phyloP scores from a whole-genome alignment of 2,797 vertebrate genomes.

The Anisognathus igniventris region DNA sequence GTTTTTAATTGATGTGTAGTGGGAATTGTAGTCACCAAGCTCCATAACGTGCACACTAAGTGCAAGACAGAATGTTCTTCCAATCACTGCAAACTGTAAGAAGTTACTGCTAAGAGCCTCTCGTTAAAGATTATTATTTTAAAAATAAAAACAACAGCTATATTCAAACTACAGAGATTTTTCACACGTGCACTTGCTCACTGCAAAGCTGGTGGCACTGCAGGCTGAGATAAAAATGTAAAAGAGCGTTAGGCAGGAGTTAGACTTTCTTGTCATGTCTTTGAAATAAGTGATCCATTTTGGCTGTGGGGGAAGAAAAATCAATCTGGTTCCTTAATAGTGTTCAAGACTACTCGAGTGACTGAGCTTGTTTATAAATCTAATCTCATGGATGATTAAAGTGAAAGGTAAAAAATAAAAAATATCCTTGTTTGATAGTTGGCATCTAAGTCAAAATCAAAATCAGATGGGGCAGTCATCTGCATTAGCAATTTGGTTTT shows the following conservation, averaged over 20 bases:
- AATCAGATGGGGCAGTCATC: background rate
- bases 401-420: slow-evolving; percentile 36
- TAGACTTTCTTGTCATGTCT: slow-evolving; percentile 42
- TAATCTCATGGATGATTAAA: slow-evolving; percentile 43
- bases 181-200: background rate
- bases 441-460: background rate
- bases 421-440: slow-evolving; percentile 14
- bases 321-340: slow-evolving; percentile 38
- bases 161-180: background rate
- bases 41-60: background rate
- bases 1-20: slow-evolving; percentile 52
- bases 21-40: slow-evolving; percentile 14
- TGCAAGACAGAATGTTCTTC: slow-evolving; percentile 7
- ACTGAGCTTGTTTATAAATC: slow-evolving; percentile 52
- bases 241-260: background rate
- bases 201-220: slow-evolving; percentile 25
- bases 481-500: background rate
- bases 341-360: slow-evolving; percentile 15
- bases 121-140: background rate
- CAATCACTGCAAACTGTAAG: background rate
- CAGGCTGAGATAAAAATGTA: background rate
- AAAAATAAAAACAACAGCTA: background rate
- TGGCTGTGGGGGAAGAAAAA: background rate
- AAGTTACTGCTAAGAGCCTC: background rate
- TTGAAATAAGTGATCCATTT: slow-evolving; percentile 54